Base-by-base conservation (phyloP, 2,797 vertebrate genomes). In the Percopsis omiscomaycus region DNA sequence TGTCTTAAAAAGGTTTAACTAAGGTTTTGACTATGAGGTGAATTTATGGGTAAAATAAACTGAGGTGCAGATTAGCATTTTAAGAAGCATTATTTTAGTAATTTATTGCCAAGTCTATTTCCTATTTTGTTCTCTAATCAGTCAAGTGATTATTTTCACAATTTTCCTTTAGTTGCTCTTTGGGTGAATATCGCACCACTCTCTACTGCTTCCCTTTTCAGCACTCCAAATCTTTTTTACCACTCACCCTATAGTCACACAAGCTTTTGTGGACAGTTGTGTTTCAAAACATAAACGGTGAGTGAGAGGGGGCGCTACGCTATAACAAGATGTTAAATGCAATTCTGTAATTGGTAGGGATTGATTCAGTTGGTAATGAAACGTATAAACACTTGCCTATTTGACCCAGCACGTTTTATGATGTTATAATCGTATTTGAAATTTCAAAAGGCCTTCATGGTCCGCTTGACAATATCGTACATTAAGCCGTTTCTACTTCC, bases 41-140 rank as follows among this genome's bases (percentile, higher is more conserved):
- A 68, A 83, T 81, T 86, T 84, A 84, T 86, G 78, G 78, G 73
- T 70, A 70, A 75, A 78, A 79, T 82, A 81, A 75, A 77, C 4
- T 22, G 12, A 52, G 77, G 53, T 69, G 10, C 59, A 67, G 56
- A 56, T 37, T 5, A 37, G 8, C 32, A 37, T 37, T 1, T 37
- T 5, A 50, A 49, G 29, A 44, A 60, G 52, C 10, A 1, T n/a
- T 1, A 0, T 54, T 32, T 14, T 13, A 66, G 56, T 44, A 42
- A 27, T 65, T 57, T 60, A 32, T 55, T 1, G 11, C 15, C 16
- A 14, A 47, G 57, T 14, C 28, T 8, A 11, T n/a, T 47, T 9
- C 52, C 28, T 8, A 11, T n/a, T 47, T 9, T 49, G 0, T 54
- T 73, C 68, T 63, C 5, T 15, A 30, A 29, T 50, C 42, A 4